A percentile compares a stretch with the other conserved stretches of the same genome.
Conservation (phyloP, 2,113 vertebrate species). For the Pomatorhinus ruficollis region DNA sequence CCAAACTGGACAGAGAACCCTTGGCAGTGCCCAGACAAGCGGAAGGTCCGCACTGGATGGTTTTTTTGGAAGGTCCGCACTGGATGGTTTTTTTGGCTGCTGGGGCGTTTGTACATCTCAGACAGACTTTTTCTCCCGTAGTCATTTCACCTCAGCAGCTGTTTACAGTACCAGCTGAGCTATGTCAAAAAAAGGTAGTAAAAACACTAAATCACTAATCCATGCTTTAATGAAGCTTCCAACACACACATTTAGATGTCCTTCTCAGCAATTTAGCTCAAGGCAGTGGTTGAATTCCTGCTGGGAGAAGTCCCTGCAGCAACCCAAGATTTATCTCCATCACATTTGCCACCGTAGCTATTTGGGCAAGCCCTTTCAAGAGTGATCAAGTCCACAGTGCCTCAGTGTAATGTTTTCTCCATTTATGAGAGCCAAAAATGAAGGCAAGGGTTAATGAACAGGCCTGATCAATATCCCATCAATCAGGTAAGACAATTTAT, state of each 20-base stretch:
- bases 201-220: background rate
- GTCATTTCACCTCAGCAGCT: background rate
- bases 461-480: background rate
- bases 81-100: background rate
- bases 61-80: fast-evolving
- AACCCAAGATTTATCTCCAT: background rate
- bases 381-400: background rate
- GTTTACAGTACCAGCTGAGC: background rate
- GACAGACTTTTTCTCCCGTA: background rate
- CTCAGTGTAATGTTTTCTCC: background rate
- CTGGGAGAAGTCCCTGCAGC: background rate
- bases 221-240: background rate
- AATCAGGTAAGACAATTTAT: background rate
- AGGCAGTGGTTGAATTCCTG: fast-evolving
- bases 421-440: background rate
- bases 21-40: fast-evolving
- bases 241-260: background rate
- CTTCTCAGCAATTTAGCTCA: background rate
- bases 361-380: background rate
- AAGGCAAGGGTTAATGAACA: background rate
- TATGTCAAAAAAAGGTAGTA: background rate
- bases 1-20: fast-evolving
- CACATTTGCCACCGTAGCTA: fast-evolving
- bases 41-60: fast-evolving
- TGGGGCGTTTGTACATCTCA: background rate